Evolutionary conservation across 2,888 invertebrate genomes (phyloP), one percentile per base, ranked within the genome.

Genomic region (Athetis lepigone): DNA sequence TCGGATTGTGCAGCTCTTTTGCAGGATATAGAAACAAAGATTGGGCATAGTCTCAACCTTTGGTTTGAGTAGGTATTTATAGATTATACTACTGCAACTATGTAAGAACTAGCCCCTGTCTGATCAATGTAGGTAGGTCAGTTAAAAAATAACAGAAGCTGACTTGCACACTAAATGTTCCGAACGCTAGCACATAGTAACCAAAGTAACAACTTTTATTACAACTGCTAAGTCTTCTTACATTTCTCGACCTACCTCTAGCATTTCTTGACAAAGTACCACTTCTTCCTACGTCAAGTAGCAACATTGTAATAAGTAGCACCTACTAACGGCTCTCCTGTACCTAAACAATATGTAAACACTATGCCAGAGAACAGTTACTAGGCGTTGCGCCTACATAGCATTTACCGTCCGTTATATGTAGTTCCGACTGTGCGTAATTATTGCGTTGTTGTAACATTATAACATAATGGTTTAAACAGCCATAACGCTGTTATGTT

Each of bases 321-420:
- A n/a, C n/a, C n/a, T 39, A 29, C 71, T 62, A 62, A 66, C 66
- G 63, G 71, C n/a, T 62, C 60, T 59, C 46, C 60, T 64, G n/a
- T 27, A n/a, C 25, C 33, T 59, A 52, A 62, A 69, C 43, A 70
- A 49, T 42, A 58, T 56, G 70, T 69, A 58, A 62, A 75, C 39
- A 51, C 46, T 70, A 64, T 70, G 57, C 55, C 23, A 54, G n/a
- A 50, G 39, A 25, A 54, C 37, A 13, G 45, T 16, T 40, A 72
- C 19, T 8, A 18, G 5, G 19, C 29, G 50, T 75, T 47, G 63
- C 43, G 19, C 36, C 42, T 37, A 19, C 27, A 2, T 19, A 13
- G 18, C 43, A 21, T 7, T 49, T 49, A 64, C 37, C 46, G 18
- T 27, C 73, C 13, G 45, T 50, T 45, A 40, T 16, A 19, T 16